Evolutionary conservation across 1,140 invertebrate species (phyloP), one percentile per base, ranked within the genome.

Genomic region (Halictus rubicundus): DNA sequence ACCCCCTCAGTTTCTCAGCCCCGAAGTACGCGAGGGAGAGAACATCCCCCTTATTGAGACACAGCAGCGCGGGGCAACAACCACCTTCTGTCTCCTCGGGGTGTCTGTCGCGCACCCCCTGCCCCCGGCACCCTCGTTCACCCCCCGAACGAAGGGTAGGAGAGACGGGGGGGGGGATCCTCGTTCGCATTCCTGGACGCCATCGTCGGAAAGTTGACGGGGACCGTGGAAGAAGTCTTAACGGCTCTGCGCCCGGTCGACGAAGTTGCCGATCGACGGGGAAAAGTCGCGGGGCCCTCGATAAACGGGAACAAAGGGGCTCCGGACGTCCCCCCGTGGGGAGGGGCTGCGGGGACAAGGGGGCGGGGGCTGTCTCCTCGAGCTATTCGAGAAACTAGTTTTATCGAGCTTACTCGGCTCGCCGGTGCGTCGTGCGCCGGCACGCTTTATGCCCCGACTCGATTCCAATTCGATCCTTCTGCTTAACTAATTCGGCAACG

Each of bases 371-470:
- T 60, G 63, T 72, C 46, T 77, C 76, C 66, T 64, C 39, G 64
- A 84, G 39, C 49, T 46, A 72, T 76, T 65, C 69, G 60, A 65
- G 23, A 78, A n/a, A 72, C 76, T 78, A 78, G 76, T 78, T 78
- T 78, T 65, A 78, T 78, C 76, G 69, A 65, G 76, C 68, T 78
- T 78, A 71, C 75, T 63, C 59, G 32, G 57, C 68, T 71, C 49
- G 49, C 49, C 49, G 60, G 71, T 68, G 59, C 49, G 59, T 78
- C 76, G 68, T 39, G 42, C n/a, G 10, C 66, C 68, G 42, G 27
- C 16, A 27, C 64, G 49, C n/a, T 27, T 3, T 39, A 23, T 9
- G 7, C 7, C 39, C 7, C 7, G 39, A 9, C 39, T 46, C 42
- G 42, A 5, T 32, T 32, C 32, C 32, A 32, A 32, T 32, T 32